Conservation (phyloP, 2,113 vertebrate genomes). For the Girardinichthys multiradiatus region DNA sequence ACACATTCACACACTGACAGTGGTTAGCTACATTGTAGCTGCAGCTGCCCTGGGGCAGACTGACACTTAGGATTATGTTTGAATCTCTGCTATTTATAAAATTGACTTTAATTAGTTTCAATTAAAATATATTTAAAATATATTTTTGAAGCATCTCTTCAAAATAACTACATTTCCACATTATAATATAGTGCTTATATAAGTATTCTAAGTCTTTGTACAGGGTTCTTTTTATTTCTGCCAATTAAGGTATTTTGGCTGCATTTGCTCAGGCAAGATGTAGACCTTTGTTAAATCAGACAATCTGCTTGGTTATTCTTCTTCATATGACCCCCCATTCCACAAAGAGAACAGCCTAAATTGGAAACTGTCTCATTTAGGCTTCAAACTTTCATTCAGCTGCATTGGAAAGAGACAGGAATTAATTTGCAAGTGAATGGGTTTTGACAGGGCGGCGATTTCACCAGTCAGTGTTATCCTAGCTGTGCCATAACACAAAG, state of each 20-base stretch:
- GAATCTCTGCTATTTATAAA: too few species aligned
- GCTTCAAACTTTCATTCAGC: constrained; percentile 47
- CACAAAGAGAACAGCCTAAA: constrained; percentile 40
- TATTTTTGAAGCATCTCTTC: background rate
- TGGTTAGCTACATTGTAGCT: too few species aligned
- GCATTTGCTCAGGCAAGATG: constrained; percentile 32
- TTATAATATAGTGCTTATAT: constrained; percentile 7
- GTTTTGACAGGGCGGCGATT: constrained; percentile 59
- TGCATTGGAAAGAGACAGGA: constrained; percentile 35
- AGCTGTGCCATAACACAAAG: constrained; percentile 52
- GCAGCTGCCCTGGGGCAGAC: too few species aligned
- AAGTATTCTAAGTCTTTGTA: background rate
- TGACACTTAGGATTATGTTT: too few species aligned
- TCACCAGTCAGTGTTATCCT: constrained; percentile 57
- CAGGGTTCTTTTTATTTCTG: constrained; percentile 46
- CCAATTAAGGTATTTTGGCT: constrained; percentile 47
- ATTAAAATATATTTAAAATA: too few species aligned
- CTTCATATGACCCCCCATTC: constrained; percentile 49
- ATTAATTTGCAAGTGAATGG: constrained; percentile 67
- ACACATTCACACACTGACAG: too few species aligned
- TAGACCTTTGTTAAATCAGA: constrained; percentile 41
- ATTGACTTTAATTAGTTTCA: too few species aligned
- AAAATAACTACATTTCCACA: constrained; percentile 16
- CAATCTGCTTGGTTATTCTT: constrained; percentile 52
- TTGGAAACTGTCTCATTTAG: constrained; percentile 56